A percentile compares a stretch with the other conserved stretches of the same genome.
These are phyloP conservation scores for Parnassius apollo DNA, from an alignment of 2,888 invertebrate species.

Conservation along the genomic window DNA sequence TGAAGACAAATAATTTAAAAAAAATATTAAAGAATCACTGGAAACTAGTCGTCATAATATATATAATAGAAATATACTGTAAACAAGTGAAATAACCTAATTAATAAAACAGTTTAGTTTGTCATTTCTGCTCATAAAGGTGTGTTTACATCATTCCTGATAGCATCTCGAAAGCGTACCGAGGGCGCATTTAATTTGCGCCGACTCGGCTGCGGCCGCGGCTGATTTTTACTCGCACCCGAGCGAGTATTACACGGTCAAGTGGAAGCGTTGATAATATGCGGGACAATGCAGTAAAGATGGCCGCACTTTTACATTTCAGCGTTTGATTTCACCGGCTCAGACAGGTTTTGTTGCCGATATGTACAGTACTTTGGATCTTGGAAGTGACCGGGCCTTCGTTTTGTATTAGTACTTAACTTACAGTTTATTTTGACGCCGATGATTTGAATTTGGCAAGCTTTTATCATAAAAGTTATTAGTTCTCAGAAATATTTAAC, in stretches of 20 bases:
- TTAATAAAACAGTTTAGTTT: conserved; percentile 44
- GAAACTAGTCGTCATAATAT: neutral
- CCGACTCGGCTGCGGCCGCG: conserved; percentile 58
- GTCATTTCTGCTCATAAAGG: conserved; percentile 49
- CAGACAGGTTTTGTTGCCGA: conserved; percentile 62
- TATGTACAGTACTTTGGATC: conserved; percentile 41
- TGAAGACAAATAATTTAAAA: too few relatives aligned
- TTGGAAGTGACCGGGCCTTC: conserved; percentile 7
- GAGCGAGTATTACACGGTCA: conserved; percentile 64
- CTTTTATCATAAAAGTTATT: too few relatives aligned
- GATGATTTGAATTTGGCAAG: too few relatives aligned
- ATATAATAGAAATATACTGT: too few relatives aligned
- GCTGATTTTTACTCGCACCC: conserved; percentile 62
- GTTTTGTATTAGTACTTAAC: neutral
- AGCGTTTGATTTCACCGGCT: conserved; percentile 58
- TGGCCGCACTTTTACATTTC: conserved; percentile 53
- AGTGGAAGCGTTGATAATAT: conserved; percentile 58
- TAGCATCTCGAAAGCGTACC: conserved; percentile 68
- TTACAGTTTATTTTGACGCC: neutral
- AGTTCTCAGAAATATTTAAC: too few relatives aligned
- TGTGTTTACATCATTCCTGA: conserved; percentile 52
- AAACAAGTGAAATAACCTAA: conserved; percentile 32
- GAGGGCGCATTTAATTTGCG: conserved; percentile 73
- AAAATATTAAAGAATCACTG: neutral
- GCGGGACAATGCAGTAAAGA: conserved; percentile 47